phyloP scores from a whole-genome alignment of 2,113 vertebrate genomes.

The Malurus alboscapulatus region DNA sequence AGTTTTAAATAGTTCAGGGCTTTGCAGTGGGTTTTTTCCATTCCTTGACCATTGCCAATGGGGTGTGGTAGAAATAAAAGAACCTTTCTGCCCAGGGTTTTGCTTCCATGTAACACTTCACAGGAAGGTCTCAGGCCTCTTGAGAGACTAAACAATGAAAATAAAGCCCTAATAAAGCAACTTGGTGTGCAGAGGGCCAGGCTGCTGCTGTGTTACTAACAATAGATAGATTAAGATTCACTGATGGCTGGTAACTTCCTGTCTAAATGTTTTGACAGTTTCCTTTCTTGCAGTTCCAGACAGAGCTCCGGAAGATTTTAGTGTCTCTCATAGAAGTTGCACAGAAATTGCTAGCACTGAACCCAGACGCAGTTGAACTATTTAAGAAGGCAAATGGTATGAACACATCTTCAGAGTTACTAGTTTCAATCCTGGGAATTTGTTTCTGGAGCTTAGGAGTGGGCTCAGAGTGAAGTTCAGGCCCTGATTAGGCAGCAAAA shows the following conservation, averaged over 20 bases:
- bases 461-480: neutral
- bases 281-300: slow-evolving; percentile 88
- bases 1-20: neutral
- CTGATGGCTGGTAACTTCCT: neutral
- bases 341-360: slow-evolving; percentile 93
- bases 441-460: neutral
- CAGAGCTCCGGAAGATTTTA: slow-evolving; percentile 94
- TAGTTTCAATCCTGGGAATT: neutral
- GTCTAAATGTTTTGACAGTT: slow-evolving; percentile 51
- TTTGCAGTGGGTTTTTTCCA: neutral
- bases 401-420: neutral
- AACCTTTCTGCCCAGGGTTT: neutral
- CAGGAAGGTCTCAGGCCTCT: neutral
- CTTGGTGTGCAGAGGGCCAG: neutral
- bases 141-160: neutral
- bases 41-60: neutral
- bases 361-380: slow-evolving; percentile 95
- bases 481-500: neutral
- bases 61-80: neutral
- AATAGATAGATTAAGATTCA: neutral
- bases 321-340: slow-evolving; percentile 98
- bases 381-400: slow-evolving; percentile 97
- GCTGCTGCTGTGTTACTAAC: neutral
- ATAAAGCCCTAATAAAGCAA: neutral
- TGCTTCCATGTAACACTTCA: neutral